phyloP scores from a whole-genome alignment of 2,113 vertebrate genomes.

The Lontra canadensis region DNA sequence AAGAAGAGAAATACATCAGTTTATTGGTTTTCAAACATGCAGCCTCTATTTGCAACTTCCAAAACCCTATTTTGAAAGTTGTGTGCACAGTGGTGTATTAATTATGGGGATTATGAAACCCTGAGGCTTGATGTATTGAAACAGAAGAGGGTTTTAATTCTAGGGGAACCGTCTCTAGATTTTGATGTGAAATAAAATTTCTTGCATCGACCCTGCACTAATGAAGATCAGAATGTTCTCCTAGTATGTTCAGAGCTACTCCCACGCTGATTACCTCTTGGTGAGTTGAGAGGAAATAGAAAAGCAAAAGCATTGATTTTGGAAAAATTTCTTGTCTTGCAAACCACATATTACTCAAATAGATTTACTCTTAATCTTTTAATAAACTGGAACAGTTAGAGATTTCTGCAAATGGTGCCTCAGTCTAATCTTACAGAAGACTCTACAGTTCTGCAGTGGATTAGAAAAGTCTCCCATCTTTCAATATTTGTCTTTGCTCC shows the following conservation, averaged over 20 bases:
- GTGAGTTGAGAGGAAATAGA: conserved; percentile 74
- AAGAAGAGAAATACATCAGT: background rate
- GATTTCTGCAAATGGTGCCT: conserved; percentile 76
- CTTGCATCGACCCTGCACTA: conserved; percentile 59
- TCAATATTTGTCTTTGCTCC: conserved; percentile 67
- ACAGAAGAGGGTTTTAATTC: conserved; percentile 55
- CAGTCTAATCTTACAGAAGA: conserved; percentile 66
- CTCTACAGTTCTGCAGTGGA: conserved; percentile 46
- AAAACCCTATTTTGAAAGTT: conserved; percentile 39
- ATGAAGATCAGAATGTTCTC: conserved; percentile 76
- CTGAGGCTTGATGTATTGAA: conserved; percentile 22
- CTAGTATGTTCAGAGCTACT: conserved; percentile 49
- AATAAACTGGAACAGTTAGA: conserved; percentile 80
- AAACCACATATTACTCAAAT: conserved; percentile 74
- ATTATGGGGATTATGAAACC: conserved; percentile 58
- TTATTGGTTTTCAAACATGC: conserved; percentile 26
- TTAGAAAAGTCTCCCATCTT: conserved; percentile 69
- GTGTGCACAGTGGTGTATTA: conserved; percentile 33
- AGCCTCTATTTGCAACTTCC: conserved; percentile 29
- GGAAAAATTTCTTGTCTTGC: conserved; percentile 74
- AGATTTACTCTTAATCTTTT: conserved; percentile 81
- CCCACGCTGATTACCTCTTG: conserved; percentile 72
- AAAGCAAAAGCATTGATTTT: conserved; percentile 76
- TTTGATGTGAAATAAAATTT: conserved; percentile 61
- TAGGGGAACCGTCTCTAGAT: conserved; percentile 10